A percentile compares a stretch with the other conserved stretches of the same genome.
These are phyloP conservation scores for Melieria omissa DNA, from an alignment of 2,888 invertebrate genomes.

Conservation along the genomic window DNA sequence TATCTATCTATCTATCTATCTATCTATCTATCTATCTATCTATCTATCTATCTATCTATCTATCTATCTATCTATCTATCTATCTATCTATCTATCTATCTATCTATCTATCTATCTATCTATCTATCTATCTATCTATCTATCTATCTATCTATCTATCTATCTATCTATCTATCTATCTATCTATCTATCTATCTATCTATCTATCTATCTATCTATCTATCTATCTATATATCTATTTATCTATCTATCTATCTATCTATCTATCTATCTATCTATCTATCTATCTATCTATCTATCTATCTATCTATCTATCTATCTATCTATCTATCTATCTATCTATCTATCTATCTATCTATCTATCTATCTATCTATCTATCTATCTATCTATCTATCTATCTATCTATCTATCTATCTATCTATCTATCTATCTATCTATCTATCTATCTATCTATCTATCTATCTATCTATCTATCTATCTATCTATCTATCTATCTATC, in stretches of 20 bases:
- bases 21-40: slow-evolving; percentile 10
- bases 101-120: slow-evolving; percentile 13
- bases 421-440: slow-evolving; percentile 10
- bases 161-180: slow-evolving; percentile 18
- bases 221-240: no score
- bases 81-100: slow-evolving; percentile 16
- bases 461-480: slow-evolving; percentile 16
- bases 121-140: slow-evolving; percentile 20
- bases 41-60: slow-evolving; percentile 8
- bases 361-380: slow-evolving; percentile 22
- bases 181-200: slow-evolving; percentile 22
- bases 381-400: slow-evolving; percentile 20
- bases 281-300: slow-evolving; percentile 16
- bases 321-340: slow-evolving; percentile 23
- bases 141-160: slow-evolving; percentile 22
- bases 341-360: slow-evolving; percentile 23
- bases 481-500: background rate
- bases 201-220: slow-evolving; percentile 20
- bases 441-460: no score
- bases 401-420: slow-evolving; percentile 15
- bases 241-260: slow-evolving; percentile 21
- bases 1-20: slow-evolving; percentile 10
- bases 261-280: slow-evolving; percentile 22
- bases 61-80: slow-evolving; percentile 12
- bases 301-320: slow-evolving; percentile 27